phyloP scores from a whole-genome alignment of 1,140 invertebrate species.

The Aphis gossypii region DNA sequence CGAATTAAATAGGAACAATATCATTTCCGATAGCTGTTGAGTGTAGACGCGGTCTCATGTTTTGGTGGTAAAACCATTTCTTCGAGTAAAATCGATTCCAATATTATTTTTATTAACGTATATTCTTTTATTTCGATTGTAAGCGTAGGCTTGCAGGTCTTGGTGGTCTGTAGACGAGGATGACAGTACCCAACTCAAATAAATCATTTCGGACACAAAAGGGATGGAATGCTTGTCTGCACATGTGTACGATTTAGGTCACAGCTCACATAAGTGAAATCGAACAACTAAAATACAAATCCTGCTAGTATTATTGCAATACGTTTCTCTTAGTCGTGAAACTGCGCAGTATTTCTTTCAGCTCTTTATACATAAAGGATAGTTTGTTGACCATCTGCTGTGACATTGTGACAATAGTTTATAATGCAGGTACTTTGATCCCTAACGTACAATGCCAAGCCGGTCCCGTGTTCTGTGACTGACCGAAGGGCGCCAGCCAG shows the following conservation, averaged over 20 bases:
- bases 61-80: too few species aligned
- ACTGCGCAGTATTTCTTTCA: too few species aligned
- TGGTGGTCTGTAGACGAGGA: neutral
- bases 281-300: neutral
- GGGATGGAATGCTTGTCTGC: too few species aligned
- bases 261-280: neutral
- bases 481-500: too few species aligned
- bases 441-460: too few species aligned
- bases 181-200: neutral
- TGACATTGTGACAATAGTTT: neutral
- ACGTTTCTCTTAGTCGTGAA: neutral
- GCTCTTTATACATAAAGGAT: too few species aligned
- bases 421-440: too few species aligned
- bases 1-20: neutral
- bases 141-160: neutral
- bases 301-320: neutral
- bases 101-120: neutral
- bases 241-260: neutral
- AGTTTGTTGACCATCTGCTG: too few species aligned
- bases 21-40: neutral
- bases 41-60: too few species aligned
- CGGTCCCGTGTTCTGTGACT: too few species aligned
- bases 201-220: neutral
- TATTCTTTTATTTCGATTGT: too few species aligned
- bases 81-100: neutral